Base-by-base conservation (phyloP, 1,140 invertebrate genomes). In the Drosophila subobscura region DNA sequence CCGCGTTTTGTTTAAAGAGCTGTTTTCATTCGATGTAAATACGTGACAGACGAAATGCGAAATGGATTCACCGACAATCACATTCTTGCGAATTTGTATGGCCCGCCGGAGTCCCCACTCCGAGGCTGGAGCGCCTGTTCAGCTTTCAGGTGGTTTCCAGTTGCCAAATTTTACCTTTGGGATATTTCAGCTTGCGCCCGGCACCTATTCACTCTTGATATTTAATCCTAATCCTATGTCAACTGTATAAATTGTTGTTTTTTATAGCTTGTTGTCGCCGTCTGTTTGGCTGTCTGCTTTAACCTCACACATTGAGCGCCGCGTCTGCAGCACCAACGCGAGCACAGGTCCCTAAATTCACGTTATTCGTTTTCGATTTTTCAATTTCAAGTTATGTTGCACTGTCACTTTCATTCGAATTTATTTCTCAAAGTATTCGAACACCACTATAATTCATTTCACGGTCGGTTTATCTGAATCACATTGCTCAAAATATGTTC, bases 221-320 rank as follows among this genome's bases (percentile, higher is more conserved):
- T 2, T 37, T 12, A 44, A 20, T 37, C 33, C 6, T 52, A 56
- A 20, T 29, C 52, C 23, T 37, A 40, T 46, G 41, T 53, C 51
- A 20, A 47, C 45, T 41, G 33, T 60, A 47, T 14, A 54, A 72
- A 44, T 60, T 27, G 37, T 72, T 37, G 33, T 37, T 37, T 37
- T 60, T 50, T 61, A 47, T 47, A 57, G 40, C 57, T 67, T 71
- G 58, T 85, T 78, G 74, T 55, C 47, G 77, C 75, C 51, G 71
- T 80, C 57, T 83, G 63, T 79, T 77, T 81, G 77, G 66, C 77
- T 75, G 52, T 64, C 70, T 74, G 78, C 50, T 90, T 86, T 90
- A 90, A 90, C 86, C 86, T 90, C 86, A 90, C 86, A 90, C 90
- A 81, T 75, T 90, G 54, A 78, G 77, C 80, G 85, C 79, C 78